Base-by-base conservation (phyloP, 2,113 vertebrate genomes). In the Pao palembangensis region DNA sequence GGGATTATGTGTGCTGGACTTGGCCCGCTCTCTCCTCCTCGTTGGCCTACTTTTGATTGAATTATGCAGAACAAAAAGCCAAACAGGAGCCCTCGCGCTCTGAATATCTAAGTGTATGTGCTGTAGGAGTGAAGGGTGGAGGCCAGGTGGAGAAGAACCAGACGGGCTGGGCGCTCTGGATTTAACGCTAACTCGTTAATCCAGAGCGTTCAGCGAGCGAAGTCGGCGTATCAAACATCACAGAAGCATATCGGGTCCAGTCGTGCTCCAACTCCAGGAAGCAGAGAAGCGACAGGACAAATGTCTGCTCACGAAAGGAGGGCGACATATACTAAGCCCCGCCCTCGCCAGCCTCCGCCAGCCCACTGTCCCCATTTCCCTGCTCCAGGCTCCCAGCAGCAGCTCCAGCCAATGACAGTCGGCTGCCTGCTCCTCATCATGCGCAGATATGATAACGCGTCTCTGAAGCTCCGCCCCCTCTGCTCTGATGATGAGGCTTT, bases 21-120 rank as follows among this genome's bases (percentile, higher is more conserved):
- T 89, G 85, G 79, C 85, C 87, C 80, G 85, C 74, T 86, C 70
- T 73, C 71, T 81, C 78, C 80, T 84, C 81, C 77, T 78, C 67
- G 72, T 69, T 88, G 86, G 67, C 87, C 90, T 89, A 91, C 80
- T 90, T 90, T 90, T 84, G 69, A 83, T 82, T 83, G 68, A 86
- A 87, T 87, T 78, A 67, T 82, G 64, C 51, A 73, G 54, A 67
- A 61, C 68, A 46, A 50, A 70, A 61, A 64, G 25, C 25, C 25
- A 6, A 28, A 3, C 25, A 28, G 25, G 25, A 28, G 25, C 25
- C 25, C 25, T 6, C 3, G 3, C 25, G 2, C 25, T 28, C 25
- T 59, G 67, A 50, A 77, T 28, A 28, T 11, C 8, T 38, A 11
- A 11, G 3, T 38, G 3, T 38, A 38, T 3, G 8, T 4, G 25